Evolutionary conservation across 1,140 invertebrate species (phyloP), one percentile per base, ranked within the genome.

Genomic region (Amyelois transitella): DNA sequence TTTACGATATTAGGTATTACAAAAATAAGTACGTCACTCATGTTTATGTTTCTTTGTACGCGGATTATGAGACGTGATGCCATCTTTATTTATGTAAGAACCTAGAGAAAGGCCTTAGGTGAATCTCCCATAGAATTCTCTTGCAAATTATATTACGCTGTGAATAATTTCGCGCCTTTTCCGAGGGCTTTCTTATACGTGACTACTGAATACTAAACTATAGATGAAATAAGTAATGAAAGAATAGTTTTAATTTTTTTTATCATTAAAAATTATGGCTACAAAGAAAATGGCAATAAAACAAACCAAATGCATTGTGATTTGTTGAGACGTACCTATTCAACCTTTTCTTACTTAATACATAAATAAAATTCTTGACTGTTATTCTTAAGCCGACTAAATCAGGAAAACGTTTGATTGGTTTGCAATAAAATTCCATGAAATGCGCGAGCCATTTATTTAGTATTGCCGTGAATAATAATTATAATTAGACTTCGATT

Each of bases 21-120:
- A 69, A 74, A 72, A 70, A 66, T 70, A 68, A 75, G 70, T 72
- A 65, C 70, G 69, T 73, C 70, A 81, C 67, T 80, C 77, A 72
- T 78, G 72, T 77, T 75, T 74, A 72, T 69, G 68, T 72, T 62
- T 76, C 81, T 76, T 81, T 85, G 77, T 85, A 70, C 72, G 71
- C 64, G 77, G 75, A 81, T 86, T 81, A 86, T 82, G 82, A 77
- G 67, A 83, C 73, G 79, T 77, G 77, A 81, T 77, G 67, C 54
- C 62, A 56, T 58, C 65, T 64, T 78, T 79, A 72, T 79, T 79
- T 79, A 81, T 78, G 71, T 68, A 71, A 69, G 55, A 69, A 66
- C 56, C 58, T 58, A 68, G 47, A 54, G 62, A 53, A 68, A 66
- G 65, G 55, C 53, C 53, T 62, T 62, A 70, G 64, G 63, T 68